phyloP scores from a whole-genome alignment of 2,888 invertebrate genomes.

The Daptonema setosum region DNA sequence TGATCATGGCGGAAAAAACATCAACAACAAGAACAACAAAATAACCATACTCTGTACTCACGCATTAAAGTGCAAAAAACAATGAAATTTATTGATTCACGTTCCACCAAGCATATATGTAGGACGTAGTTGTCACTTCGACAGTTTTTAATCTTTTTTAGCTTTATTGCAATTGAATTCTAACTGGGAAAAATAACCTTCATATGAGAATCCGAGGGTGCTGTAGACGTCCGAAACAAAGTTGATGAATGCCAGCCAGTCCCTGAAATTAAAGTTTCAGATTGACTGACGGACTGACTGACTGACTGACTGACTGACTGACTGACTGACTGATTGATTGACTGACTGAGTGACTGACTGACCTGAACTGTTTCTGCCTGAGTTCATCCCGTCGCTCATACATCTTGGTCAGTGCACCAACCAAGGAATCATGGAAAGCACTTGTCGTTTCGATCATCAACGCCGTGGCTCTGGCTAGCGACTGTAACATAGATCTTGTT shows the following conservation, averaged over 20 bases:
- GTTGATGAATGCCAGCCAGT: conserved; percentile 22
- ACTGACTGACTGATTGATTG: background rate
- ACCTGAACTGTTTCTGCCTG: background rate
- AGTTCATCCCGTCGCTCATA: background rate
- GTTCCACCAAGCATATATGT: too few relatives aligned
- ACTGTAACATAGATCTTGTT: too few relatives aligned
- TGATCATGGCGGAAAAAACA: too few relatives aligned
- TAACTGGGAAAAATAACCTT: conserved; percentile 14
- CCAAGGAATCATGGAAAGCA: background rate
- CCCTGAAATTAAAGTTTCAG: conserved; percentile 6
- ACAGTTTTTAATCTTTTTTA: too few relatives aligned
- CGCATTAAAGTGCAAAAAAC: too few relatives aligned
- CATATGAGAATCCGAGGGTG: conserved; percentile 17
- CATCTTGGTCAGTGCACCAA: background rate
- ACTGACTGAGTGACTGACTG: background rate
- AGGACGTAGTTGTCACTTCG: too few relatives aligned
- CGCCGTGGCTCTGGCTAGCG: background rate
- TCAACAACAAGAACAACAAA: too few relatives aligned
- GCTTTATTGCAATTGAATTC: too few relatives aligned
- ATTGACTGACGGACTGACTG: background rate
- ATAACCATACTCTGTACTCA: too few relatives aligned
- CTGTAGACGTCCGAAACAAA: conserved; percentile 22
- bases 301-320: background rate
- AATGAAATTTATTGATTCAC: too few relatives aligned
- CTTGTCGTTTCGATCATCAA: background rate